Evolutionary conservation across 2,888 invertebrate species (phyloP).

Genomic region (Morpho deidamia): DNA sequence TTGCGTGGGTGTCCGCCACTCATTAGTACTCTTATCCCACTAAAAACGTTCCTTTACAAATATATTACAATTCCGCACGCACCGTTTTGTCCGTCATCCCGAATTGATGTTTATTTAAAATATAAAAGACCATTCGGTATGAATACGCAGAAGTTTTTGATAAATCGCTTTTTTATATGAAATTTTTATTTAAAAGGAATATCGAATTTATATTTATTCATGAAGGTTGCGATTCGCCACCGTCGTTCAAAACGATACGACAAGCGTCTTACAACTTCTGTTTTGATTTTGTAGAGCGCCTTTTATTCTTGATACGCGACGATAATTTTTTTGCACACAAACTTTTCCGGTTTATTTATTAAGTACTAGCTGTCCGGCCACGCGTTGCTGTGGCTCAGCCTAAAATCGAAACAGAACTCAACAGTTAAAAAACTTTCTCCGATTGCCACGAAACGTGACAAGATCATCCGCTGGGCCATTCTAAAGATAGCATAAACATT

Average conservation of each 20-base stretch:
- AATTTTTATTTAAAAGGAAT: constrained; percentile 67
- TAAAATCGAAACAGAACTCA: no score
- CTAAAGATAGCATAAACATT: no score
- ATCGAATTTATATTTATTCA: constrained; percentile 75
- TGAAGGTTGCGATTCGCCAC: constrained; percentile 73
- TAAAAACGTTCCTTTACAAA: constrained; percentile 39
- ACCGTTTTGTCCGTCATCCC: constrained; percentile 66
- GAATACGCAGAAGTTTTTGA: constrained; percentile 65
- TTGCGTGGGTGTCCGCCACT: constrained; percentile 72
- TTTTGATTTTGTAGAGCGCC: constrained; percentile 5
- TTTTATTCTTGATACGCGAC: constrained; percentile 30
- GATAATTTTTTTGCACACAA: not conserved
- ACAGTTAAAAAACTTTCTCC: no score
- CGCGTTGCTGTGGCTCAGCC: no score
- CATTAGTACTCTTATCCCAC: constrained; percentile 69
- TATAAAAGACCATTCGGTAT: constrained; percentile 58
- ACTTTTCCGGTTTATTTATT: no score
- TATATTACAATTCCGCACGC: constrained; percentile 53
- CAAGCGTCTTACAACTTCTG: constrained; percentile 49
- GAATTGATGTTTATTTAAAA: constrained; percentile 75
- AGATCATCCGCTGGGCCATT: no score
- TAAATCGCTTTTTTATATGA: constrained; percentile 74
- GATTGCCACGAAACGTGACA: no score
- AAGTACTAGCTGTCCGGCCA: no score
- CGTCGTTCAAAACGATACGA: constrained; percentile 60